These are phyloP conservation scores for Heteropelma amictum DNA, from an alignment of 2,888 invertebrate species.

Conservation along the genomic window DNA sequence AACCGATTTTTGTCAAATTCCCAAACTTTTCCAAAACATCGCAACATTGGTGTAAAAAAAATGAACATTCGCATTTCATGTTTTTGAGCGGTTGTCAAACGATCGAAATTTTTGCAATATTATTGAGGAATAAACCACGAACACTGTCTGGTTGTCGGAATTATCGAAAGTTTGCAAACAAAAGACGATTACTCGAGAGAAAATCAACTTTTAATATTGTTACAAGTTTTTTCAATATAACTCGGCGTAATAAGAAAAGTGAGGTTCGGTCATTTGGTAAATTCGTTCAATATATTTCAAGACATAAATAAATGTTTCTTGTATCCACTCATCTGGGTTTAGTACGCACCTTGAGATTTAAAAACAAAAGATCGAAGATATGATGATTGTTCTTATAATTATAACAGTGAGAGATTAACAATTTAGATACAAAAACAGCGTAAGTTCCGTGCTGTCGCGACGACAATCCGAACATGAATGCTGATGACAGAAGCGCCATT, in stretches of 20 bases:
- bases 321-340: too few species aligned
- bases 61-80: too few species aligned
- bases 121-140: too few species aligned
- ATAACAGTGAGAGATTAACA: background rate
- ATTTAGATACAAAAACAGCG: constrained; percentile 3
- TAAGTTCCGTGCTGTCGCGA: constrained; percentile 9
- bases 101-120: too few species aligned
- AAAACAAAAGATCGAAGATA: background rate
- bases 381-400: background rate
- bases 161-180: background rate
- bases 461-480: constrained; percentile 40
- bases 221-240: constrained; percentile 14
- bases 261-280: constrained; percentile 29
- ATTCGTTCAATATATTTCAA: background rate
- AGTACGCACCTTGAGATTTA: constrained; percentile 10
- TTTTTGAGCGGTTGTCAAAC: too few species aligned
- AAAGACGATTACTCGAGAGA: background rate
- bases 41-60: background rate
- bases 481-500: constrained; percentile 46
- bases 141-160: too few species aligned
- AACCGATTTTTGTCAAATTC: too few species aligned
- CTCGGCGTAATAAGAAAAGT: constrained; percentile 6
- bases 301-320: background rate
- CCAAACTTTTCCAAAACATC: background rate
- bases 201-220: background rate